Conservation (phyloP, 2,797 vertebrate species). For the Phataginus tetradactyla region DNA sequence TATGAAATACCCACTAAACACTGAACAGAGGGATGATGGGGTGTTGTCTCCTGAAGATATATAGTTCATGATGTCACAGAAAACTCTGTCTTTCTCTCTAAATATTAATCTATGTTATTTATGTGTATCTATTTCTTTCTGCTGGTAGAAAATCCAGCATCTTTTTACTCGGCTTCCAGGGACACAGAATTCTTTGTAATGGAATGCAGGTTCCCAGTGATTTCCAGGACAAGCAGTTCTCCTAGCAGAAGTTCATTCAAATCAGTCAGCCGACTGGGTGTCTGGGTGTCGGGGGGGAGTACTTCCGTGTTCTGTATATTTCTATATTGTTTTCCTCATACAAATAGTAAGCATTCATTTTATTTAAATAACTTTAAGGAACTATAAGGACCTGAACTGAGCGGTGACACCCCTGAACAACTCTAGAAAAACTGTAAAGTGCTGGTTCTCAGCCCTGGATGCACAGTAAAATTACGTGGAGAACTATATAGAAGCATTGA, state of each 20-base stretch:
- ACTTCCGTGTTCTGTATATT: background rate
- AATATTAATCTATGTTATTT: background rate
- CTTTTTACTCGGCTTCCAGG: background rate
- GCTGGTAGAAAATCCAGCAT: background rate
- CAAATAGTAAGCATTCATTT: background rate
- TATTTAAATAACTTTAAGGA: constrained; percentile 28
- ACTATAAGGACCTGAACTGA: background rate
- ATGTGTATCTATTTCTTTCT: background rate
- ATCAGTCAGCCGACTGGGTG: background rate
- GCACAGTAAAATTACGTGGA: background rate
- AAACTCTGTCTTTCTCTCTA: background rate
- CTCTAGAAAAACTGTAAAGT: background rate
- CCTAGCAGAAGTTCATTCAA: background rate
- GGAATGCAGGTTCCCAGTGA: background rate
- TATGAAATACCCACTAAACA: background rate
- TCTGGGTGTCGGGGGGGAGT: background rate
- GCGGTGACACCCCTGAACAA: background rate
- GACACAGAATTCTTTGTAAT: background rate
- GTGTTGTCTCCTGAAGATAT: background rate
- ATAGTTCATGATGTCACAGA: background rate
- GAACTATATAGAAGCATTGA: background rate
- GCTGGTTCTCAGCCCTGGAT: background rate
- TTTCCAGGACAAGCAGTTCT: background rate
- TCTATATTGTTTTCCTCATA: background rate
- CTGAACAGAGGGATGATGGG: background rate